phyloP scores from a whole-genome alignment of 2,797 vertebrate genomes.

The Danio choprae region DNA sequence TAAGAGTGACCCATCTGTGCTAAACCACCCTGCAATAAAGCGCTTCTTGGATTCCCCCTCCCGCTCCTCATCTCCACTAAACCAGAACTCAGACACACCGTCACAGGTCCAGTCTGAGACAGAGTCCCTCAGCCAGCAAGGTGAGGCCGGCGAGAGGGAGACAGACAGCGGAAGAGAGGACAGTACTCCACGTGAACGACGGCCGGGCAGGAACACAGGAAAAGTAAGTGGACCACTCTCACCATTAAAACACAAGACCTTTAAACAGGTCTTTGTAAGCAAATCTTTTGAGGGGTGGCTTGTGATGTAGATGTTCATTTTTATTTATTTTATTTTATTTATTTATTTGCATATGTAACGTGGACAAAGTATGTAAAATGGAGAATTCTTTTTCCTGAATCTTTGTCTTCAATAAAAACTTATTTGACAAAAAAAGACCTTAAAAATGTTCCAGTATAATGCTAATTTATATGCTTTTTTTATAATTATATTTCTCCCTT shows the following conservation, averaged over 20 bases:
- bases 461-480: too few relatives aligned
- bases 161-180: slow-evolving; percentile 80
- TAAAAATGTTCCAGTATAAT: too few relatives aligned
- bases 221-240: slow-evolving; percentile 75
- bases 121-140: slow-evolving; percentile 91
- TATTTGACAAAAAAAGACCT: too few relatives aligned
- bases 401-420: too few relatives aligned
- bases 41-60: slow-evolving; percentile 95
- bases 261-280: not conserved
- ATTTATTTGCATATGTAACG: too few relatives aligned
- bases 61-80: slow-evolving; percentile 93
- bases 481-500: too few relatives aligned
- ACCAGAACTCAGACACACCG: slow-evolving; percentile 93
- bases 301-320: too few relatives aligned
- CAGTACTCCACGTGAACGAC: slow-evolving; percentile 59
- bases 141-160: slow-evolving; percentile 89
- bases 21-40: slow-evolving; percentile 97
- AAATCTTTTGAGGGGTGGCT: too few relatives aligned
- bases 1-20: slow-evolving; percentile 86
- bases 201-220: slow-evolving; percentile 77
- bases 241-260: not conserved
- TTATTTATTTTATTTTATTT: too few relatives aligned
- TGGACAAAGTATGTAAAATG: too few relatives aligned
- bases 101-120: slow-evolving; percentile 93
- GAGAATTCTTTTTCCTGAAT: too few relatives aligned